Percentiles rank a stretch among this genome's conserved stretches.
Conservation (phyloP, 2,888 invertebrate species). For the Eupithecia exiguata region DNA sequence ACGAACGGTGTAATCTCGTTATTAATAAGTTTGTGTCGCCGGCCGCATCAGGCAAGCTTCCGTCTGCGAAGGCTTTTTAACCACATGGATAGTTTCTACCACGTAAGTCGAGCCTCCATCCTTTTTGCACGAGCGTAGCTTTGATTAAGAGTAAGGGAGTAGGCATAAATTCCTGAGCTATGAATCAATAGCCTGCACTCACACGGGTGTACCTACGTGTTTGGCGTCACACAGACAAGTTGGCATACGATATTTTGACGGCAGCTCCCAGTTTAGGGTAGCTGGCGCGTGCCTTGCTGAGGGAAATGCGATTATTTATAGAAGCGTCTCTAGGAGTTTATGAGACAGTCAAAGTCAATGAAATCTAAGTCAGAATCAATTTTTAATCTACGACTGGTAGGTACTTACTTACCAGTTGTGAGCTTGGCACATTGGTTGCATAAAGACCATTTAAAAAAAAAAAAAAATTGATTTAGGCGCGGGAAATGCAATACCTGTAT, state of each 20-base stretch:
- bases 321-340: constrained; percentile 11
- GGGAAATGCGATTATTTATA: constrained; percentile 23
- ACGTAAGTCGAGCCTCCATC: constrained; percentile 64
- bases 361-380: not conserved
- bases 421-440: not conserved
- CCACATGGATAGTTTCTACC: constrained; percentile 69
- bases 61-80: constrained; percentile 63
- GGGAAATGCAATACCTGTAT: too few species aligned
- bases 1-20: constrained; percentile 37
- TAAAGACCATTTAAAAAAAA: too few species aligned
- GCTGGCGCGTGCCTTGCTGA: constrained; percentile 11
- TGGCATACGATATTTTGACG: constrained; percentile 80
- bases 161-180: constrained; percentile 76
- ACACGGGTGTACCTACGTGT: constrained; percentile 60
- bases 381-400: not conserved
- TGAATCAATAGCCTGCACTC: constrained; percentile 81
- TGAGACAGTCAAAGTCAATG: not conserved
- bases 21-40: constrained; percentile 58
- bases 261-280: constrained; percentile 52
- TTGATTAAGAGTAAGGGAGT: constrained; percentile 77
- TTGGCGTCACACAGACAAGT: constrained; percentile 65
- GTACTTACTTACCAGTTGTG: not conserved
- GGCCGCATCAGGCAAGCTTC: constrained; percentile 60
- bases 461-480: too few species aligned
- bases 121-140: constrained; percentile 70